phyloP scores from a whole-genome alignment of 2,888 invertebrate species.

The Hemicrepidius hirtus region DNA sequence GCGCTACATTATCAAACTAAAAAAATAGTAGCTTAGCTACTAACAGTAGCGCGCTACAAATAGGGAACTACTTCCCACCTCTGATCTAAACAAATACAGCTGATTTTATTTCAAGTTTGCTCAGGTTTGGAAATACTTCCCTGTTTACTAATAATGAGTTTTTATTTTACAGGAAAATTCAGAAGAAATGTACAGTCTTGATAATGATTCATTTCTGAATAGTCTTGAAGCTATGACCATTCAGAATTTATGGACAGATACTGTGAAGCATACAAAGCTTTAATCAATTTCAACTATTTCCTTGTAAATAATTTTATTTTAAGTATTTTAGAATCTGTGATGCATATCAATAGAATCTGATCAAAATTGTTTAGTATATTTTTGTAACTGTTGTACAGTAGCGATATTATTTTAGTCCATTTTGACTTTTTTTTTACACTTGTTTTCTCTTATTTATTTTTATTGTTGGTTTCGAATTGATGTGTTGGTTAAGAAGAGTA shows the following conservation, averaged over 20 bases:
- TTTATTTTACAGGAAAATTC: slow-evolving; percentile 86
- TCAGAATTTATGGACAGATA: slow-evolving; percentile 95
- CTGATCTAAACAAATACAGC: neutral
- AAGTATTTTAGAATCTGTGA: slow-evolving; percentile 71
- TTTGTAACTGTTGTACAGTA: slow-evolving; percentile 53
- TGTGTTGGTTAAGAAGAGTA: slow-evolving; percentile 36
- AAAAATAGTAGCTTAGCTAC: no score
- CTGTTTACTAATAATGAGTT: slow-evolving; percentile 10
- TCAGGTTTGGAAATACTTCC: neutral
- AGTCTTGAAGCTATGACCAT: slow-evolving; percentile 95
- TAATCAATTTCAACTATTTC: slow-evolving; percentile 70
- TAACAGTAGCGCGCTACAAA: no score
- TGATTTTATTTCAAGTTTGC: neutral
- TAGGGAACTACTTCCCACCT: no score
- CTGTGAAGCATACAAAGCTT: slow-evolving; percentile 91
- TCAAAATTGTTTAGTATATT: slow-evolving; percentile 53
- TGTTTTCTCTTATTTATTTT: slow-evolving; percentile 43
- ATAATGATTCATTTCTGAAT: slow-evolving; percentile 95
- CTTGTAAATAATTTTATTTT: slow-evolving; percentile 53
- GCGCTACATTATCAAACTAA: no score
- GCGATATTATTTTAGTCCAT: slow-evolving; percentile 43
- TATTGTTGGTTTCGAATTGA: slow-evolving; percentile 36
- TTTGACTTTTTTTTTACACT: slow-evolving; percentile 37
- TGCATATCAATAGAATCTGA: slow-evolving; percentile 67
- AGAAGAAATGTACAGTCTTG: slow-evolving; percentile 95